Base-by-base conservation (phyloP, 2,888 invertebrate genomes). In the Tethea ocularis region DNA sequence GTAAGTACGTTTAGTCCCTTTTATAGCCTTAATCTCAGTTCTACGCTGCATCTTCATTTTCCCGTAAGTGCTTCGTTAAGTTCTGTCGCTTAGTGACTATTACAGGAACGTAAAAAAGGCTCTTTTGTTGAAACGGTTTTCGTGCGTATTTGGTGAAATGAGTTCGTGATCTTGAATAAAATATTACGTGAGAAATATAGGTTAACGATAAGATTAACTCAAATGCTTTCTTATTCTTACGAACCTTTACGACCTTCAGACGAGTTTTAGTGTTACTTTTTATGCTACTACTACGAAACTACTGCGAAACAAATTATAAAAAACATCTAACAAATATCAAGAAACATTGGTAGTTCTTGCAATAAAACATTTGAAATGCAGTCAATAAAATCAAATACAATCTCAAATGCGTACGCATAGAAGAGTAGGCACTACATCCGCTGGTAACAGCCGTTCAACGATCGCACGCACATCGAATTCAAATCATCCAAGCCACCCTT, bases 401-500 rank as follows among this genome's bases (percentile, higher is more conserved):
- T 33, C 54, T 22, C 22, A 54, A 36, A 36, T 54, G 11, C 36
- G 20, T 22, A 33, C 22, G 54, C 54, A 46, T 46, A 46, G 46
- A 46, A 46, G 3, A 1, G 46, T 46, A 46, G 20, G n/a, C n/a
- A n/a, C 20, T 10, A 46, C 46, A 46, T 20, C n/a, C 10, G 46
- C 8, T 20, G 46, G 46, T 17, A 53, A 23, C 61, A 46, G 46
- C 46, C 46, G 46, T 20, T 46, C 46, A 46, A 46, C 20, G 20
- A 46, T 20, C 66, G 78, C 71, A 87, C 86, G 85, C 85, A 82
- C 77, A 88, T 88, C 68, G 87, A 88, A 88, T 88, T 86, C 80
- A 82, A 78, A 88, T 88, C 87, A 85, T 80, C 78, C 64, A 15
- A 59, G 59, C 62, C 69, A 64, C 75, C 62, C 78, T 73, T 88